Percentiles rank a stretch among this genome's conserved stretches.
These are phyloP conservation scores for Bimastos eiseni DNA, from an alignment of 2,888 invertebrate genomes.

Conservation along the genomic window DNA sequence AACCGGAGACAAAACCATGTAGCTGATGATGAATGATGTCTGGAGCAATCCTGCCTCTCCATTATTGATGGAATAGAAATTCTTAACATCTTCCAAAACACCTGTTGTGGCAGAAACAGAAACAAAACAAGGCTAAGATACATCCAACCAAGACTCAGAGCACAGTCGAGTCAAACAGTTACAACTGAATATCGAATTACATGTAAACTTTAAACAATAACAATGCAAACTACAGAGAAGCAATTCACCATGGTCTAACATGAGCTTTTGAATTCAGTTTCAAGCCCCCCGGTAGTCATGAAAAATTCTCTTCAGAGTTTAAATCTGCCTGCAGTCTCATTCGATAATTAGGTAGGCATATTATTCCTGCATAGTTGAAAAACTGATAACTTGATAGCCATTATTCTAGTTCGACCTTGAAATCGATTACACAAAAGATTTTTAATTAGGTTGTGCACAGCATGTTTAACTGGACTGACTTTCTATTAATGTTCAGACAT, in stretches of 20 bases:
- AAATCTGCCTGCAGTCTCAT: no score
- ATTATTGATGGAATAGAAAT: slow-evolving; percentile 43
- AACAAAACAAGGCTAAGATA: neutral
- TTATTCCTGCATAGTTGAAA: neutral
- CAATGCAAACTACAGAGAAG: no score
- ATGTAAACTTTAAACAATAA: no score
- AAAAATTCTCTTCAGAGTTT: no score
- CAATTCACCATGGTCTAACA: no score
- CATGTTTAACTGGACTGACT: neutral
- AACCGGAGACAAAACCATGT: slow-evolving; percentile 95
- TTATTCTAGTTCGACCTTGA: neutral
- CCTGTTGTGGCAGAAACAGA: slow-evolving; percentile 42
- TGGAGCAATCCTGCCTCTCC: slow-evolving; percentile 82
- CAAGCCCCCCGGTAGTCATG: no score
- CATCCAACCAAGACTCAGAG: neutral
- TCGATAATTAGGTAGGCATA: no score
- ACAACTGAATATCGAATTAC: neutral
- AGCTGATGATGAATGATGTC: slow-evolving; percentile 92
- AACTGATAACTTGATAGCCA: neutral
- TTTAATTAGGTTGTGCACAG: neutral
- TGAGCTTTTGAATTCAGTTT: no score
- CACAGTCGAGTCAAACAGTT: neutral
- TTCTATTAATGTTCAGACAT: neutral
- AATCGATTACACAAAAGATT: neutral
- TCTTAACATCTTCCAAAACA: slow-evolving; percentile 43